Evolutionary conservation across 2,888 invertebrate species (phyloP).

Genomic region (Drosophila anomalata): DNA sequence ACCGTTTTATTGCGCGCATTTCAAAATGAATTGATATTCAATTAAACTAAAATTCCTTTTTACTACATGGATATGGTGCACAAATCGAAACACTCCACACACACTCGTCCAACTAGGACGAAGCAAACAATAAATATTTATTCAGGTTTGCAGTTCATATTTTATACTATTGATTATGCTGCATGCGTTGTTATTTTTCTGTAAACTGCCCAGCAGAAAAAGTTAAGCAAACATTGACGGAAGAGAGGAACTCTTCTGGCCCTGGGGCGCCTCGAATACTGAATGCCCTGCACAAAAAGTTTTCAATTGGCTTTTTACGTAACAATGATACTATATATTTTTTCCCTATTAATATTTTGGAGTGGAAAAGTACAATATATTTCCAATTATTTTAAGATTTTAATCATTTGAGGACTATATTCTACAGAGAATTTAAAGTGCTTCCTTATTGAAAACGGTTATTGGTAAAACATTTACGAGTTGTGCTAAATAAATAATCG

Average conservation of each 20-base stretch:
- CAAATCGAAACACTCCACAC: slow-evolving; percentile 10
- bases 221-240: slow-evolving; percentile 40
- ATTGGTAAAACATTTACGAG: neutral
- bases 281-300: slow-evolving; percentile 1
- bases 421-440: too few relatives aligned
- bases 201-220: slow-evolving; percentile 22
- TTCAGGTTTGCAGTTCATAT: slow-evolving; percentile 76
- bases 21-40: slow-evolving; percentile 75
- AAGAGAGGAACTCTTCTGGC: slow-evolving; percentile 9
- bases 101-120: slow-evolving; percentile 9
- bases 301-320: neutral
- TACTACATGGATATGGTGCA: slow-evolving; percentile 12
- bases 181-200: slow-evolving; percentile 36
- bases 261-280: slow-evolving; percentile 8
- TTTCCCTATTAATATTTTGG: too few relatives aligned
- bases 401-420: too few relatives aligned
- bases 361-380: too few relatives aligned
- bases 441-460: too few relatives aligned
- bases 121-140: slow-evolving; percentile 71
- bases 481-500: neutral
- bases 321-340: neutral
- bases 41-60: slow-evolving; percentile 62
- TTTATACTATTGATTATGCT: slow-evolving; percentile 63
- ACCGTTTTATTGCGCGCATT: slow-evolving; percentile 43
- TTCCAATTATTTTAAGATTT: too few relatives aligned